Percentiles rank a stretch among this genome's conserved stretches.
phyloP scores from a whole-genome alignment of 2,888 invertebrate genomes.

The Nomada ferruginata region DNA sequence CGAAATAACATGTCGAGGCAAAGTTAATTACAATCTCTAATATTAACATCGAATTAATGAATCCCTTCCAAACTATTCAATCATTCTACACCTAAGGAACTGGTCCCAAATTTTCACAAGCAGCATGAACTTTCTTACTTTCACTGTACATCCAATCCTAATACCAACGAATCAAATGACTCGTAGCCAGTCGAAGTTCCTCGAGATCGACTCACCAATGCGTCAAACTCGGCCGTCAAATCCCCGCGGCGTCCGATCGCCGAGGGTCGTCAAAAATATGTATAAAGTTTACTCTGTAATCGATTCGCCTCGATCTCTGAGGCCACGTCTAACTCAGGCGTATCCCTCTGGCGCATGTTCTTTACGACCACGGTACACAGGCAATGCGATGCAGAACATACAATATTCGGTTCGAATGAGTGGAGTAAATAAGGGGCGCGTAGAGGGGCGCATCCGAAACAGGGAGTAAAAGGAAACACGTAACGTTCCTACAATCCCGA shows the following conservation, averaged over 20 bases:
- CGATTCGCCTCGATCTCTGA: slow-evolving; percentile 1
- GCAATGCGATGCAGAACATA: not conserved
- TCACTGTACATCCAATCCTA: too few species aligned
- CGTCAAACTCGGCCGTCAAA: not conserved
- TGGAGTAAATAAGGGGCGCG: slow-evolving; percentile 31
- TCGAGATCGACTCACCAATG: not conserved
- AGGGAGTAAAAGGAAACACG: slow-evolving; percentile 38
- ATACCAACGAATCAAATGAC: too few species aligned
- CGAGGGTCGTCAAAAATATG: slow-evolving; percentile 4
- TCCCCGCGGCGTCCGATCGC: too few species aligned
- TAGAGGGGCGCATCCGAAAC: not conserved
- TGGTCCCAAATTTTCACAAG: too few species aligned
- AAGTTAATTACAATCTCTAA: too few species aligned
- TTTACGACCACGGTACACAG: not conserved
- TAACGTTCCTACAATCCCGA: slow-evolving; percentile 28
- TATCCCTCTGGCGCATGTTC: not conserved
- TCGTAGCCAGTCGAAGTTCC: too few species aligned
- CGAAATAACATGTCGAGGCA: too few species aligned
- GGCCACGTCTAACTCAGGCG: not conserved
- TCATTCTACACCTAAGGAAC: too few species aligned
- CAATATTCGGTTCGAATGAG: not conserved
- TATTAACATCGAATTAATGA: too few species aligned
- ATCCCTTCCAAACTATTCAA: too few species aligned
- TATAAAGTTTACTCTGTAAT: not conserved
- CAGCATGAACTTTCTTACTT: too few species aligned